Base-by-base conservation (phyloP, 92 coral and sea anemone genomes). In the Bergia sp. region DNA sequence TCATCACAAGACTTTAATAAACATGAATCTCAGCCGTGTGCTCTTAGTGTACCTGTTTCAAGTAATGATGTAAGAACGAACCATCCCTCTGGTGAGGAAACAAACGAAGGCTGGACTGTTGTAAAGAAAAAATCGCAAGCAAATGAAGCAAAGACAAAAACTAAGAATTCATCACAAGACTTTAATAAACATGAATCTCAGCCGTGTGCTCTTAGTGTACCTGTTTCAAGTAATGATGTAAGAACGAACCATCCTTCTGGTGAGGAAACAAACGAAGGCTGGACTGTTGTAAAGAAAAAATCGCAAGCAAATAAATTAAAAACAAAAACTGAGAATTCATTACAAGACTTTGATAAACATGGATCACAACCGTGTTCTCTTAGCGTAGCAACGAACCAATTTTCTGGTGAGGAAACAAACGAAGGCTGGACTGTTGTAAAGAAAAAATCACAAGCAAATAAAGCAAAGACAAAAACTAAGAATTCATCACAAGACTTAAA, bases 391-490 rank as follows among this genome's bases (percentile, higher is more conserved):
- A 7, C 53, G 7, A 57, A 2, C 1, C 40, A 7, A 11, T 39
- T 53, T 39, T 58, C 37, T 20, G 16, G n/a, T 18, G 74, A 67
- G 43, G 86, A 65, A 5, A 58, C 58, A 9, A 49, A 67, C 8
- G 76, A 82, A 15, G 42, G 86, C 12, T 82, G 86, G 86, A 65
- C 40, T 3, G 39, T n/a, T 42, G 86, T 82, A 3, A 36, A 3
- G 55, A 8, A 67, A 42, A 47, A 82, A 82, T 2, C 44, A 21
- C 29, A 72, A 7, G 38, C 42, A 1, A n/a, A 37, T 47, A 44
- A 0, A 42, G 8, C 58, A 42, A 45, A 77, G 39, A 21, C 12
- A 44, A 8, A 29, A 20, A 43, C 81, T 47, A 10, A 41, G 12
- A 20, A 20, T 44, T 42, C 37, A 5, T 1, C 49, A 47, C 37